phyloP scores from a whole-genome alignment of 2,888 invertebrate species.

The Phorcus lineatus region DNA sequence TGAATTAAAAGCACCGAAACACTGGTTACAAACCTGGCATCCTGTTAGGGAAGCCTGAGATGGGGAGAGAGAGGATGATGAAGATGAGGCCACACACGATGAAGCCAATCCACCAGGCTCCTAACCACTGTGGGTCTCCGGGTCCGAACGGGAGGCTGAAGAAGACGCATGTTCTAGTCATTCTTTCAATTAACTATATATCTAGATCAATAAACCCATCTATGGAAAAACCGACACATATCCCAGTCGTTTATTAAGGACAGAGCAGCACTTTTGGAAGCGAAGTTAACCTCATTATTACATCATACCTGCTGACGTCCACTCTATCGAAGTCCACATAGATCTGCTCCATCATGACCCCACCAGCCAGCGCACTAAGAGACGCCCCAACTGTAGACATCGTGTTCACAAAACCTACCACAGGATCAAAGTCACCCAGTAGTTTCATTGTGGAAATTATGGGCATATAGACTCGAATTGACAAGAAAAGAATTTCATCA shows the following conservation, averaged over 20 bases:
- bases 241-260: too few relatives aligned
- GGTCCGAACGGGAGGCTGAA: constrained; percentile 45
- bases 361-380: constrained; percentile 51
- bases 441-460: too few relatives aligned
- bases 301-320: constrained; percentile 34
- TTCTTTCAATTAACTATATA: too few relatives aligned
- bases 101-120: constrained; percentile 59
- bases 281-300: too few relatives aligned
- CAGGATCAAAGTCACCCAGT: background rate
- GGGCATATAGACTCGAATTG: too few relatives aligned
- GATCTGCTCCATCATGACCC: constrained; percentile 47
- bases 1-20: too few relatives aligned
- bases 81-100: constrained; percentile 44
- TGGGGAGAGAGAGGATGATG: constrained; percentile 47
- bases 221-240: too few relatives aligned
- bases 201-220: too few relatives aligned
- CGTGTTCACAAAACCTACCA: constrained; percentile 37
- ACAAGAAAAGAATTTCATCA: too few relatives aligned
- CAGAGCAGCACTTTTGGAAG: too few relatives aligned
- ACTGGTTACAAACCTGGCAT: constrained; percentile 36
- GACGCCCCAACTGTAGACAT: constrained; percentile 52
- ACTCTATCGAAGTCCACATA: constrained; percentile 57
- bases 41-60: constrained; percentile 52
- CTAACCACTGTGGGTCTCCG: constrained; percentile 50
- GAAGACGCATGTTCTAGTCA: too few relatives aligned